phyloP scores from a whole-genome alignment of 2,888 invertebrate genomes.

The Apamea epomidion region DNA sequence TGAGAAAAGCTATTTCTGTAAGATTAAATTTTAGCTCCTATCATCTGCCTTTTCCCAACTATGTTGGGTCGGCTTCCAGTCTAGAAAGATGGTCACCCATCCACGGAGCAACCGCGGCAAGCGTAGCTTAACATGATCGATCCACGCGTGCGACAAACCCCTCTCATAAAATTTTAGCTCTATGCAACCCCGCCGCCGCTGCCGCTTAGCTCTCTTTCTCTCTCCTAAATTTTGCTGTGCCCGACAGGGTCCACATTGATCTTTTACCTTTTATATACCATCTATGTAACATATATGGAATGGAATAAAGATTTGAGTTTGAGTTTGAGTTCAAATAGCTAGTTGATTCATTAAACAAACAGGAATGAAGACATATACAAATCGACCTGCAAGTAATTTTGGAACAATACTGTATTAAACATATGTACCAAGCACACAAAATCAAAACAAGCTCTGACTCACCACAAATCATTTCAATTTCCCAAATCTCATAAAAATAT shows the following conservation, averaged over 20 bases:
- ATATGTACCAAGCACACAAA: neutral
- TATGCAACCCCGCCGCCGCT: no score
- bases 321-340: no score
- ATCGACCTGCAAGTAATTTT: neutral
- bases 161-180: neutral
- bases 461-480: conserved; percentile 25
- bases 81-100: neutral
- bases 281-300: no score
- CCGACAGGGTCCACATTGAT: no score
- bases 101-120: neutral
- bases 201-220: no score
- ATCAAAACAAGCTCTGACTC: neutral
- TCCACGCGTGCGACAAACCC: neutral
- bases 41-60: neutral
- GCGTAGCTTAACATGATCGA: neutral
- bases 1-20: neutral
- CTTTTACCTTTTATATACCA: no score
- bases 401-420: neutral
- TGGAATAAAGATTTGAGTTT: no score
- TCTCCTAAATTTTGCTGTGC: no score
- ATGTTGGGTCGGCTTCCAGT: no score
- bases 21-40: neutral
- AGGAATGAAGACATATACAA: neutral
- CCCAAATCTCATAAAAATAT: conserved; percentile 42
- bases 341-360: neutral